Conservation (phyloP, 2,113 vertebrate species). For the Psammodynastes pulverulentus region DNA sequence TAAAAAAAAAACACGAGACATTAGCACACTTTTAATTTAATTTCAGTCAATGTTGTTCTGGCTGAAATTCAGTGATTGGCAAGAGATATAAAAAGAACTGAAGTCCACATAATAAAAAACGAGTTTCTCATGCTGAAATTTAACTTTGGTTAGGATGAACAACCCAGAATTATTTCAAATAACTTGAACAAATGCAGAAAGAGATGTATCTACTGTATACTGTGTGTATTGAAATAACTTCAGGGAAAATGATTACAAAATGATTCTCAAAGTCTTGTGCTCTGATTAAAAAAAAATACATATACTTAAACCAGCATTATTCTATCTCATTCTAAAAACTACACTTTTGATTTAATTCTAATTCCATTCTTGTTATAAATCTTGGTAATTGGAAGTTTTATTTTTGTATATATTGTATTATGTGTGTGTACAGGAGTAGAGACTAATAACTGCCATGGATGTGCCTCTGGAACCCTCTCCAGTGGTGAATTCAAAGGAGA, state of each 20-base stretch:
- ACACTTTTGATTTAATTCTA: not conserved
- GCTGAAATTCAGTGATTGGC: not conserved
- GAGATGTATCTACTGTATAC: constrained; percentile 1
- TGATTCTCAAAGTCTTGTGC: not conserved
- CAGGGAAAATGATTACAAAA: not conserved
- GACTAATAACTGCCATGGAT: not conserved
- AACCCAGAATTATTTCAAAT: not conserved
- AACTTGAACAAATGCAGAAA: constrained; percentile 1
- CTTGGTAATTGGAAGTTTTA: not conserved
- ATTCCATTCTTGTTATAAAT: not conserved
- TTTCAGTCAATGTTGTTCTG: constrained; percentile 21
- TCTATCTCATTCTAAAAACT: not conserved
- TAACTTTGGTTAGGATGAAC: not conserved
- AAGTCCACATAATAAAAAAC: not conserved
- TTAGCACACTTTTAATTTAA: constrained; percentile 42
- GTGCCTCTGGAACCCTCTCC: not conserved
- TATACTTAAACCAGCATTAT: constrained; percentile 20
- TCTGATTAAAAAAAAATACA: constrained; percentile 25
- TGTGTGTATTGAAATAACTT: not conserved
- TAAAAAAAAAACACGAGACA: constrained; percentile 61
- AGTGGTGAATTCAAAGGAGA: not conserved
- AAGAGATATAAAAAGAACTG: not conserved
- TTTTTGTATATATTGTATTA: not conserved
- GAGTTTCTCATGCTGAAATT: not conserved
- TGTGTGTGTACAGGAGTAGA: not conserved